Conservation (phyloP, 92 coral and sea anemone genomes). For the Isaurus tuberculatus region DNA sequence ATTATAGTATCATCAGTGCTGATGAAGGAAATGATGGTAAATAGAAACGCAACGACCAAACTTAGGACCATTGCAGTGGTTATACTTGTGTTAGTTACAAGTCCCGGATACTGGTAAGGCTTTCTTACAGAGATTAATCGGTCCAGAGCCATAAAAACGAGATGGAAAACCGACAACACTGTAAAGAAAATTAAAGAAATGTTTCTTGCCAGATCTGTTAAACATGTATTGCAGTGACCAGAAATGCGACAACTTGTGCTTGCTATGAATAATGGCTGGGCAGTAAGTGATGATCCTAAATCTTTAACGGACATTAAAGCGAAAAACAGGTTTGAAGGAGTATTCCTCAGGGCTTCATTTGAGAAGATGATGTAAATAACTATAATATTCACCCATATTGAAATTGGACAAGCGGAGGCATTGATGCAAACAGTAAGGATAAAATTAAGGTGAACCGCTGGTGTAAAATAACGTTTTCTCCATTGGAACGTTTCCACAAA, state of each 20-base stretch:
- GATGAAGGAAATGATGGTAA: neutral
- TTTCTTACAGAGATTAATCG: conserved; percentile 14
- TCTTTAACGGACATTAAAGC: conserved; percentile 28
- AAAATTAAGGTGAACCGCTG: neutral
- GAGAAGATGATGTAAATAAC: conserved; percentile 6
- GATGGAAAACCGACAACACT: neutral
- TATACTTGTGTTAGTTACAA: neutral
- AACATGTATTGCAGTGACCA: conserved; percentile 4
- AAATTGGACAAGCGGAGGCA: neutral
- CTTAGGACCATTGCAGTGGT: neutral
- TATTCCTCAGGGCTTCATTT: neutral
- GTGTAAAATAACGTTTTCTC: conserved; percentile 20
- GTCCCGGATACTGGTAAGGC: neutral
- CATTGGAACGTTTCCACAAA: neutral
- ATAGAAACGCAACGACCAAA: neutral
- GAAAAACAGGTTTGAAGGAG: conserved; percentile 15
- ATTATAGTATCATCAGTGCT: neutral
- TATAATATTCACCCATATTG: neutral
- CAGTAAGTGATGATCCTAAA: neutral
- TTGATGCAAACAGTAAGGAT: neutral
- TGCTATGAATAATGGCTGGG: conserved; percentile 20
- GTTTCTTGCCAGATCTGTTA: neutral
- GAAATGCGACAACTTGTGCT: conserved; percentile 19
- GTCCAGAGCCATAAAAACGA: neutral
- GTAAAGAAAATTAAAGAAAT: conserved; percentile 8